A percentile compares a stretch with the other conserved stretches of the same genome.
These are phyloP conservation scores for Terebella lapidaria DNA, from an alignment of 2,888 invertebrate genomes.

Conservation along the genomic window DNA sequence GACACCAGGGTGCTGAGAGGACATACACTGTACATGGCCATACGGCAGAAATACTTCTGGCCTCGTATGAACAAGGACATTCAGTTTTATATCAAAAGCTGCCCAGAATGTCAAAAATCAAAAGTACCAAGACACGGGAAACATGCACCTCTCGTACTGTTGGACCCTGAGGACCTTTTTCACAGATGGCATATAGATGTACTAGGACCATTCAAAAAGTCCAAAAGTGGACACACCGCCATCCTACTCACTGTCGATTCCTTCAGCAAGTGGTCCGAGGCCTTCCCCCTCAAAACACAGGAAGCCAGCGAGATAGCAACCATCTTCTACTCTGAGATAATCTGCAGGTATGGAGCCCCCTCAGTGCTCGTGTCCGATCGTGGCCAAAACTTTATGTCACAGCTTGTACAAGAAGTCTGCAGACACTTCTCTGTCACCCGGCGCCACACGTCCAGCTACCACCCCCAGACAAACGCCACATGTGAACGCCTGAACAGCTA, in stretches of 20 bases:
- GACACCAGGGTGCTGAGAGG: constrained; percentile 23
- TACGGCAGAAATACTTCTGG: constrained; percentile 24
- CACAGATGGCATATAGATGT: constrained; percentile 21
- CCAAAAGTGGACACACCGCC: constrained; percentile 11
- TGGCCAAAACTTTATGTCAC: neutral
- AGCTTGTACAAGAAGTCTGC: neutral
- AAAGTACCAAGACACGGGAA: constrained; percentile 14
- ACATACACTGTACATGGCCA: constrained; percentile 19
- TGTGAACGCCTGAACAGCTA: neutral
- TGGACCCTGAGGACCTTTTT: constrained; percentile 11
- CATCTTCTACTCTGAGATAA: neutral
- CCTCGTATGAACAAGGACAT: constrained; percentile 23
- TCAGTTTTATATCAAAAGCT: constrained; percentile 15
- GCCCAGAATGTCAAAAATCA: constrained; percentile 18
- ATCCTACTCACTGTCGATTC: constrained; percentile 21
- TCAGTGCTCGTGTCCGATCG: neutral
- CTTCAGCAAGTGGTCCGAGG: constrained; percentile 22
- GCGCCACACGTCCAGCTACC: neutral
- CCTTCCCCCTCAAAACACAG: constrained; percentile 13
- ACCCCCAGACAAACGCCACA: neutral
- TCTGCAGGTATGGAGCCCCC: neutral
- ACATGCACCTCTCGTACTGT: constrained; percentile 19
- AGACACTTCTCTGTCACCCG: neutral
- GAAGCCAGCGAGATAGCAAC: neutral
- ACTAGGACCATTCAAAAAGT: constrained; percentile 17